Evolutionary conservation across 2,797 vertebrate species (phyloP).

Genomic region (Ciconia nigra): DNA sequence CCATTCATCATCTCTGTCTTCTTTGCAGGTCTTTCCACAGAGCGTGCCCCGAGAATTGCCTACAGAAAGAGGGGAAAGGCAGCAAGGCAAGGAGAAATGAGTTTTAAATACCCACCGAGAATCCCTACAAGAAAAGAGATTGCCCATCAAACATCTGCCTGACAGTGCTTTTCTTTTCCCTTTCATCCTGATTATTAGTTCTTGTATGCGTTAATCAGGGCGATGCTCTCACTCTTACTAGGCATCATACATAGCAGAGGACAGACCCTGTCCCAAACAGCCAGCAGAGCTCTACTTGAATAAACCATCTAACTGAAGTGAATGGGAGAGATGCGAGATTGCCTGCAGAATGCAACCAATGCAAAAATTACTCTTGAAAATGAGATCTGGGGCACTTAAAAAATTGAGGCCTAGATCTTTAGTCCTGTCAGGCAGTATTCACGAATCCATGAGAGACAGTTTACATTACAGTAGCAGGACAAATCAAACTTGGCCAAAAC

Average conservation of each 20-base stretch:
- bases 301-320: neutral
- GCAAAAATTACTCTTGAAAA: neutral
- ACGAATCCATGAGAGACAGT: neutral
- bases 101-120: neutral
- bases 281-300: neutral
- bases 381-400: neutral
- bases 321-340: neutral
- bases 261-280: neutral
- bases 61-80: conserved; percentile 44
- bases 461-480: neutral
- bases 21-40: conserved; percentile 96
- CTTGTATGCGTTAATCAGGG: neutral
- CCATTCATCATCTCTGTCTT: conserved; percentile 94
- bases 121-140: neutral
- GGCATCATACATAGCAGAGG: neutral
- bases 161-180: neutral
- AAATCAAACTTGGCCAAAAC: neutral
- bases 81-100: neutral
- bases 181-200: neutral
- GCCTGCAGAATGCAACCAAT: neutral
- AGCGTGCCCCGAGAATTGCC: conserved; percentile 84
- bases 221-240: neutral
- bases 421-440: neutral
- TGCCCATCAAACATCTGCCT: neutral
- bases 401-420: neutral